Conservation (phyloP, 2,797 vertebrate genomes). For the Carduelis carduelis region DNA sequence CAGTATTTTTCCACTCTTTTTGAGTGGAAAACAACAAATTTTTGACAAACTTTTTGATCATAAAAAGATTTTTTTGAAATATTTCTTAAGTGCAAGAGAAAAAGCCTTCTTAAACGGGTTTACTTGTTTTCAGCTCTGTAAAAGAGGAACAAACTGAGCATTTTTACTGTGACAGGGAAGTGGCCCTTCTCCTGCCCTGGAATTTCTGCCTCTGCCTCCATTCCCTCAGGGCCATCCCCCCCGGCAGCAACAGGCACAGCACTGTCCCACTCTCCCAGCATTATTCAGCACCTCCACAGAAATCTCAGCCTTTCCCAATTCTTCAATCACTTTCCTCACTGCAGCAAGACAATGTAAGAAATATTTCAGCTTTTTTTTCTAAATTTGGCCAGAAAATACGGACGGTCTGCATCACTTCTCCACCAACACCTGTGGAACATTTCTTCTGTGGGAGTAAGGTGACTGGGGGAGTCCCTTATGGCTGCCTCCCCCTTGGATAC, state of each 20-base stretch:
- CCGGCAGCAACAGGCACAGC: background rate
- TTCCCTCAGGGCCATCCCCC: background rate
- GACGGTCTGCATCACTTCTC: background rate
- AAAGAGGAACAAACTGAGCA: background rate
- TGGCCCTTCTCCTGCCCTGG: background rate
- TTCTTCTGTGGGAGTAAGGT: background rate
- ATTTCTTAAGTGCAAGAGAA: background rate
- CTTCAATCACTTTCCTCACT: background rate
- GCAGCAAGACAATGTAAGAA: background rate
- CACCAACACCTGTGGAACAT: background rate
- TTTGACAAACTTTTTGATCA: background rate
- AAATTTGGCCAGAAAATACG: background rate
- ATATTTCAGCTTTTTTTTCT: background rate
- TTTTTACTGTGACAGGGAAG: background rate
- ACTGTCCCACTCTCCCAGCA: background rate
- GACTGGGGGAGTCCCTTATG: background rate
- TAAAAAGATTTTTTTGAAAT: background rate
- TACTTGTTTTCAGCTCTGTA: background rate
- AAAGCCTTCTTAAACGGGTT: background rate
- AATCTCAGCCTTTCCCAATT: background rate
- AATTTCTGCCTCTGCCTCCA: background rate
- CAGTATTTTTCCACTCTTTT: background rate
- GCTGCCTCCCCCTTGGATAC: background rate
- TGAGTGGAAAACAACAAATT: background rate
- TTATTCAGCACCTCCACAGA: background rate